phyloP scores from a whole-genome alignment of 2,888 invertebrate genomes.

The Napeogenes sylphis region DNA sequence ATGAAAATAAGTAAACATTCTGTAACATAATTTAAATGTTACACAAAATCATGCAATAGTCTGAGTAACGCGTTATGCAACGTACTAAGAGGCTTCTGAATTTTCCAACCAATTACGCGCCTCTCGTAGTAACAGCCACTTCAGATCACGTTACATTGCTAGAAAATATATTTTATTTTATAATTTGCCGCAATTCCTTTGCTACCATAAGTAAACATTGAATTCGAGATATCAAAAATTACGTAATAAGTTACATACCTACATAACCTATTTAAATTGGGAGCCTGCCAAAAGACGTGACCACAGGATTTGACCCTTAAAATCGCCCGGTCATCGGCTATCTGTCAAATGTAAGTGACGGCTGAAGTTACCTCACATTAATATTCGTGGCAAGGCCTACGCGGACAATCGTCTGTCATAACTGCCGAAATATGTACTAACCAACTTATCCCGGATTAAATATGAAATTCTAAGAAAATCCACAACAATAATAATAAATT shows the following conservation, averaged over 20 bases:
- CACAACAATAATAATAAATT: background rate
- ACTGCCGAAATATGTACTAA: constrained; percentile 2
- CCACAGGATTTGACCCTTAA: constrained; percentile 1
- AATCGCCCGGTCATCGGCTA: constrained; percentile 7
- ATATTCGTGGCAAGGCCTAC: constrained; percentile 1
- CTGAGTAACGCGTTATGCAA: constrained; percentile 15
- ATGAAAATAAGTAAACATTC: background rate
- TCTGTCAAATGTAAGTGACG: constrained; percentile 7
- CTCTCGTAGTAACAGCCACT: constrained; percentile 32
- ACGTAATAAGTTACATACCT: background rate
- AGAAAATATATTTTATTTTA: constrained; percentile 6
- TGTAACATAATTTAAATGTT: background rate
- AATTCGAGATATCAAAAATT: background rate
- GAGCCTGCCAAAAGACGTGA: background rate
- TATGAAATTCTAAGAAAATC: constrained; percentile 1
- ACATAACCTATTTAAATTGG: background rate
- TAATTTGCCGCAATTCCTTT: background rate
- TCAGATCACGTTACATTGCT: constrained; percentile 10
- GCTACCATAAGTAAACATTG: background rate
- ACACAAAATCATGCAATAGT: constrained; percentile 10
- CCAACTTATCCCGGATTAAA: constrained; percentile 3
- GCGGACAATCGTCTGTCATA: constrained; percentile 5
- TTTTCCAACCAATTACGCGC: constrained; percentile 50
- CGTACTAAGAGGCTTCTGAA: constrained; percentile 29
- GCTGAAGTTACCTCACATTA: constrained; percentile 4